Evolutionary conservation across 2,888 invertebrate genomes (phyloP), one percentile per base, ranked within the genome.

Genomic region (Ypsolopha scabrella): DNA sequence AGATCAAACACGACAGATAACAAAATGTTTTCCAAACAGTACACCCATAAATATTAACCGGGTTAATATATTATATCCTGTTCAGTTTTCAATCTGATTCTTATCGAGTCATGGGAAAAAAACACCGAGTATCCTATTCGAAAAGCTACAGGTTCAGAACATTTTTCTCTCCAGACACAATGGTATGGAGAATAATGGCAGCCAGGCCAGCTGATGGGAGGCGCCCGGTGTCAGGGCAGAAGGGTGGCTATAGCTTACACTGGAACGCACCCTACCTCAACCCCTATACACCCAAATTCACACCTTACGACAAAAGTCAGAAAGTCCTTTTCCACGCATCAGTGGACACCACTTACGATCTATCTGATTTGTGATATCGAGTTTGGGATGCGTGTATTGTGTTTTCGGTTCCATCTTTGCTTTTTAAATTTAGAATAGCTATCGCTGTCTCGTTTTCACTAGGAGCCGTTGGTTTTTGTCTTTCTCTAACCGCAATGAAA

Each of bases 141-240:
- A 70, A 72, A 65, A 59, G 64, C 51, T 72, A 72, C 79, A 81
- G 80, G 79, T 79, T 79, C 64, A 71, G 57, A 60, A 65, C 63
- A 24, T 24, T 24, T 24, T 24, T 24, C 68, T 66, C 67, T 76
- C 68, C 64, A 68, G 64, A 72, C 70, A 75, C 75, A 78, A 80
- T 76, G 66, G 72, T 61, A 64, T 62, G 61, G 65, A 70, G 69
- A 72, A 82, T 83, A 81, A 86, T 85, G 80, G 82, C 69, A 69
- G 77, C 78, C 86, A 85, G 82, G 77, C 78, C 86, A 85, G 82
- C 85, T 86, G 86, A 86, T 83, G 82, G 86, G 86, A 82, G 86
- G 86, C 82, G 80, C 75, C 60, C 76, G 86, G 85, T 71, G 80
- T 72, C 82, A 85, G 83, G 75, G 77, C 68, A 62, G 62, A 78